phyloP scores from a whole-genome alignment of 2,113 vertebrate species.

The Tyto alba region DNA sequence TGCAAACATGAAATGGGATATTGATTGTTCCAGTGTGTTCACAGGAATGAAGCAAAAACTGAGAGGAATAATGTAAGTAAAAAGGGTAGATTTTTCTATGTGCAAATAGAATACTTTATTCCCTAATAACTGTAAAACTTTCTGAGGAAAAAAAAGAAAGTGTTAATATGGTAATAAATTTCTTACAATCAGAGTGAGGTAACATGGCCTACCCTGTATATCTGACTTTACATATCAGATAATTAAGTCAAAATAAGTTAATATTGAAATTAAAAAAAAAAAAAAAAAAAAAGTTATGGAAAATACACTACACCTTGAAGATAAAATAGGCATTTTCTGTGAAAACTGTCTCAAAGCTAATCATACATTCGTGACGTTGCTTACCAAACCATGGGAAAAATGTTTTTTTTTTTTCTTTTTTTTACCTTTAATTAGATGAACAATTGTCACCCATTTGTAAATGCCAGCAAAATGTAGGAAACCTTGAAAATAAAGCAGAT shows the following conservation, averaged over 20 bases:
- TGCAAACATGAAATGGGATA: not conserved
- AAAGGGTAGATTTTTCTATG: not conserved
- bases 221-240: not conserved
- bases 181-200: not conserved
- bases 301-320: not conserved
- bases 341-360: not conserved
- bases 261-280: not conserved
- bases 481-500: slow-evolving; percentile 44
- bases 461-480: slow-evolving; percentile 51
- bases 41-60: not conserved
- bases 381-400: not conserved
- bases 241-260: not conserved
- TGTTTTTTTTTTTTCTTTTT: not conserved
- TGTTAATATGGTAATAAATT: not conserved
- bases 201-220: not conserved
- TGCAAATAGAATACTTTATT: not conserved
- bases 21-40: not conserved
- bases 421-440: slow-evolving; percentile 50
- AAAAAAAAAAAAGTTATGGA: not conserved
- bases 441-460: slow-evolving; percentile 45
- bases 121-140: not conserved
- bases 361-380: not conserved
- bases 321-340: not conserved
- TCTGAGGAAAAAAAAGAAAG: not conserved
- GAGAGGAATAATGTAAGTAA: not conserved